Base-by-base conservation (phyloP, 2,888 invertebrate genomes). In the Spicauda simplicius region DNA sequence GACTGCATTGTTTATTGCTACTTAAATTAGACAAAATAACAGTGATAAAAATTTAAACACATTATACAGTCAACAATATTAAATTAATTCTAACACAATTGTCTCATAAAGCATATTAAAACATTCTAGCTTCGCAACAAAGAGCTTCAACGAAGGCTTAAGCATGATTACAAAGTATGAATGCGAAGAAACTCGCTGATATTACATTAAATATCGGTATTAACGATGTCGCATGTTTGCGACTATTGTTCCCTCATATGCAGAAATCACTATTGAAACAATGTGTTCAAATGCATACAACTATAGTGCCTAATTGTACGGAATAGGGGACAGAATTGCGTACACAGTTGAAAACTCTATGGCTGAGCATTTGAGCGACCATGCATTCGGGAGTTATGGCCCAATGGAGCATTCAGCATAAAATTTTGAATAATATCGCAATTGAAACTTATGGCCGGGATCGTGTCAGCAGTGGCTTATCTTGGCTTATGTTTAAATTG, bases 241-340 rank as follows among this genome's bases (percentile, higher is more conserved):
- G 20, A 33, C 60, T 59, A 66, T 66, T 66, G 66, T 66, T 66
- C 66, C 45, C 37, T 7, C 48, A 60, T 59, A 66, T 60, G 66
- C 66, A 66, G 55, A 66, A 65, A 66, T 60, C 60, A 48, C 66
- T 60, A 66, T 66, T 50, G 55, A 54, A 55, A 59, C 65, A 60
- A 60, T 66, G 65, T 60, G 53, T 55, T 50, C 55, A 33, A 59
- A 59, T n/a, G 45, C 30, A 37, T 10, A 50, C 66, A 8, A 60
- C 50, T 48, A 55, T 60, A 60, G 48, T 16, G 55, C 55, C 66
- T 60, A 55, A 55, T 48, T 55, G 16, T 19, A 55, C 25, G 48
- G 66, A 60, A 66, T 66, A 66, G 33, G 50, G 66, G 50, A 50
- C 55, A 66, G 55, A 60, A 66, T 66, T 55, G 60, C 60, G 30